Conservation (phyloP, 2,888 invertebrate genomes). For the Bimastos eiseni region DNA sequence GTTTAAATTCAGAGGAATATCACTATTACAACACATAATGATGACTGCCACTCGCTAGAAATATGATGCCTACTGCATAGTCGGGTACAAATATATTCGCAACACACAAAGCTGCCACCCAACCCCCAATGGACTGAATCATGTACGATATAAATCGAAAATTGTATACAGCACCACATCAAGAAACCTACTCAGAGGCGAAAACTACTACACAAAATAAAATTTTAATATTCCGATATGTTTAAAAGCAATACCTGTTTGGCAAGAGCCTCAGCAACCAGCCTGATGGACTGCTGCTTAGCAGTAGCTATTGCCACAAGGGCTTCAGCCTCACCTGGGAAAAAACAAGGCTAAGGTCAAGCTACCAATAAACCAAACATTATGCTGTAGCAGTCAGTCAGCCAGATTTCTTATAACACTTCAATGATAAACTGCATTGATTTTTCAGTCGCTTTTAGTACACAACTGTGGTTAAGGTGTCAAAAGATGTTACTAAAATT, state of each 20-base stretch:
- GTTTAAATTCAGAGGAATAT: not conserved
- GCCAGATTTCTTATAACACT: too few relatives aligned
- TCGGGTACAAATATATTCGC: not conserved
- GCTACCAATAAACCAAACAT: not conserved
- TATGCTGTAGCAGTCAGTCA: not conserved
- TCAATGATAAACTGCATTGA: too few relatives aligned
- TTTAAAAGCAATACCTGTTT: conserved; percentile 36
- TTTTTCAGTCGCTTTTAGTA: too few relatives aligned
- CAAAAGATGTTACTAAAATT: not conserved
- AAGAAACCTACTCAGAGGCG: too few relatives aligned
- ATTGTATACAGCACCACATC: too few relatives aligned
- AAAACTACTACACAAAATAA: not conserved
- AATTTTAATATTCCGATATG: not conserved
- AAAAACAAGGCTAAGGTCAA: conserved; percentile 19
- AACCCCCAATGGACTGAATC: too few relatives aligned
- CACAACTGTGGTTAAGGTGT: not conserved
- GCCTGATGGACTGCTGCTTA: conserved; percentile 78
- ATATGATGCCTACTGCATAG: not conserved
- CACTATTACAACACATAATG: not conserved
- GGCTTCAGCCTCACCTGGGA: conserved; percentile 78
- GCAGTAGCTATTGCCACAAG: conserved; percentile 85
- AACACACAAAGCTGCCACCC: not conserved
- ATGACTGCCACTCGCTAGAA: too few relatives aligned
- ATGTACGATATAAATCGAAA: not conserved
- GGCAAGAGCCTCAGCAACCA: conserved; percentile 69